phyloP scores from a whole-genome alignment of 2,113 vertebrate genomes.

The Aramus guarauna region DNA sequence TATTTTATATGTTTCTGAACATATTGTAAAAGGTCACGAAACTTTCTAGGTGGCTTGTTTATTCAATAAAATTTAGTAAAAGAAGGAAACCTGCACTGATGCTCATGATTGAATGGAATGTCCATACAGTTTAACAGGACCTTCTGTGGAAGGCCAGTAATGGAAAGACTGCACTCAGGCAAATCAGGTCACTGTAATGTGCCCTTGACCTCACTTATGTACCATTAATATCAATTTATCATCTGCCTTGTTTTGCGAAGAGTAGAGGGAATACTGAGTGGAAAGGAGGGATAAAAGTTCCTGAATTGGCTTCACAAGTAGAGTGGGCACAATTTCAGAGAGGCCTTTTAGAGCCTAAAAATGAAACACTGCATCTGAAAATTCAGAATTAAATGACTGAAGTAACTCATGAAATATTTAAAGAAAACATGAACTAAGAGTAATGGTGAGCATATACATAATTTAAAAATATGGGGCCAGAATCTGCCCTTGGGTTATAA shows the following conservation, averaged over 20 bases:
- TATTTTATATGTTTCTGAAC: neutral
- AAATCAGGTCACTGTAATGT: neutral
- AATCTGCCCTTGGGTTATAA: neutral
- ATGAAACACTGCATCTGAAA: neutral
- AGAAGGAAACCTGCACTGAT: neutral
- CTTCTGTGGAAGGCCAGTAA: neutral
- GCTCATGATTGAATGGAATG: neutral
- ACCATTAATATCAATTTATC: constrained; percentile 11
- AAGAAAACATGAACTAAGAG: neutral
- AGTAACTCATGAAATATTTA: neutral
- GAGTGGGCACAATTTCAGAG: neutral
- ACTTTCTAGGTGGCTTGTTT: neutral
- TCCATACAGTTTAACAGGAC: neutral
- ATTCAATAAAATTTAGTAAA: neutral
- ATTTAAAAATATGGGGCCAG: neutral
- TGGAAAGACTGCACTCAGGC: neutral
- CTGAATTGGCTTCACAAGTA: neutral
- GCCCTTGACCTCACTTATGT: neutral
- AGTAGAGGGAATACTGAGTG: neutral
- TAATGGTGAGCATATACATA: neutral
- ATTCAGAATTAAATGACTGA: neutral
- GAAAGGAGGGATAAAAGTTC: neutral
- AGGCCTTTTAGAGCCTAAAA: neutral
- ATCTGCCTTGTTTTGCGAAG: neutral
- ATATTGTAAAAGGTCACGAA: neutral